Evolutionary conservation across 1,140 invertebrate genomes (phyloP), one percentile per base, ranked within the genome.

Genomic region (Vollenhovia emeryi): DNA sequence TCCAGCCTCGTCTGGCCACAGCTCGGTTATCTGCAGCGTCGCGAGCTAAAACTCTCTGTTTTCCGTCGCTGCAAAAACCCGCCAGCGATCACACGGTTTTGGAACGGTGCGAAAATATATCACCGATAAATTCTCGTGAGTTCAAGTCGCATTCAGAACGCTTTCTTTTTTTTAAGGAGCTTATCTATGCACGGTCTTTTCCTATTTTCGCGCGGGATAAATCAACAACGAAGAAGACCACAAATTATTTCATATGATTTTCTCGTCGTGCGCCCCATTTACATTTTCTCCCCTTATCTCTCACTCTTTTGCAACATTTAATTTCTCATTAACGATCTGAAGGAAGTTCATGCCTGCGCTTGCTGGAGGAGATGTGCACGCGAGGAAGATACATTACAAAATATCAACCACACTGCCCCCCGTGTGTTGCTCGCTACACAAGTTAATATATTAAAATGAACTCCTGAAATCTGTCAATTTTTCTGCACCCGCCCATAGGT

Each of bases 51-150:
- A 43, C 78, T 52, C 48, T 13, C 64, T 15, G 50, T 80, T 80
- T 80, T 71, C 64, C 50, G 24, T 57, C 48, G 78, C 36, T 33
- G 60, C 64, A 74, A 66, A 88, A 89, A 86, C 24, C 71, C 55
- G 57, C 66, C 9, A 55, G 33, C 57, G 87, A 89, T 88, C 87
- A 62, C 50, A 27, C 76, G 64, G 36, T 82, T 78, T n/a, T 33
- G 24, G 13, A 24, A 21, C 27, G 30, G 27, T 3, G 60, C 30
- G 24, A 40, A 43, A 73, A 89, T 80, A 73, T 75, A 87, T 88
- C 82, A 69, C 57, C 86, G 76, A 88, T 89, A 89, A 88, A 89
- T 89, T 88, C 48, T 59, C 50, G 9, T 43, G 33, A 43, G 33
- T 73, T 75, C 45, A 59, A 66, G 40, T 73, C 18, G 73, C n/a